phyloP scores from a whole-genome alignment of 2,797 vertebrate genomes.

The Diplodus puntazzo region DNA sequence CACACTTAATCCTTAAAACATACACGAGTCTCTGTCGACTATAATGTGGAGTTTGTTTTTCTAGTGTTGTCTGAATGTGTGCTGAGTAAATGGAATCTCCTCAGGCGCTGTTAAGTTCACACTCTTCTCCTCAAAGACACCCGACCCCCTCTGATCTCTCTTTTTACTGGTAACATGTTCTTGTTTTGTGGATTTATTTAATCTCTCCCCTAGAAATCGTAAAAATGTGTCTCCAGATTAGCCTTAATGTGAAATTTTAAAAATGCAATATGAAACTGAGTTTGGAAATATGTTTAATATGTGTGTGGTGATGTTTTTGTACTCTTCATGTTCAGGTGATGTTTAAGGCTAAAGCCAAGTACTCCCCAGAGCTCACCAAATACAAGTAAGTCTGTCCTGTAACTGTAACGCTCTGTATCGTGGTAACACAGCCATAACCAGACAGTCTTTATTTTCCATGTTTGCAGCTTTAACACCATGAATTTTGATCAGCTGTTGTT shows the following conservation, averaged over 20 bases:
- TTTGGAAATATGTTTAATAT: neutral
- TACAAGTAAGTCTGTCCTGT: slow-evolving; percentile 90
- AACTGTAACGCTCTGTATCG: neutral
- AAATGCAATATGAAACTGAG: neutral
- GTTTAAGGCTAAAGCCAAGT: slow-evolving; percentile 95
- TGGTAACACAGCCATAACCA: too few species aligned
- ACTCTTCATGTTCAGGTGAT: slow-evolving; percentile 86
- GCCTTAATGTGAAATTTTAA: too few species aligned
- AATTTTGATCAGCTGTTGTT: slow-evolving; percentile 36
- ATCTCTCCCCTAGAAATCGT: neutral
- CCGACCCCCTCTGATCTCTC: neutral
- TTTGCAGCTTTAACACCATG: slow-evolving; percentile 12
- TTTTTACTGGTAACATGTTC: neutral
- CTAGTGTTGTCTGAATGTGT: neutral
- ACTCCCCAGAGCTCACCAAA: slow-evolving; percentile 95
- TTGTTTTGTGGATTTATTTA: neutral
- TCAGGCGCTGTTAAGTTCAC: slow-evolving; percentile 43
- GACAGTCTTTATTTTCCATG: neutral
- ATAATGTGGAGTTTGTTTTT: slow-evolving; percentile 1
- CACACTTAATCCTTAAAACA: neutral
- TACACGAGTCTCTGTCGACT: too few species aligned
- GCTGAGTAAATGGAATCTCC: slow-evolving; percentile 43
- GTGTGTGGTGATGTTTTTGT: neutral
- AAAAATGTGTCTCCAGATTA: too few species aligned
- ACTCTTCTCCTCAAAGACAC: slow-evolving; percentile 30